Evolutionary conservation across 2,888 invertebrate genomes (phyloP).

Genomic region (Dorcus hopei): DNA sequence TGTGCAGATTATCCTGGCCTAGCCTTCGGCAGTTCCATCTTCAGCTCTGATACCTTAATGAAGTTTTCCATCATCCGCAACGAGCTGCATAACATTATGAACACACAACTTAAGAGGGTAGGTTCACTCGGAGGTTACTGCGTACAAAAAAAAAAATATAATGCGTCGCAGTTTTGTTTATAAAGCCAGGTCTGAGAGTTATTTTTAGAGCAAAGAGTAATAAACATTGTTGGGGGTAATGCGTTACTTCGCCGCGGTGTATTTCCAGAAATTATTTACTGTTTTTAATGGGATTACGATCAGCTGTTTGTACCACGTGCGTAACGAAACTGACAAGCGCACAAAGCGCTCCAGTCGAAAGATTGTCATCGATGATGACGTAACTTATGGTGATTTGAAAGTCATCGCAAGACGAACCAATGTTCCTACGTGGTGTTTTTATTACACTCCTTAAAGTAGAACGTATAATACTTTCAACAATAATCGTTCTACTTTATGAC

Average conservation of each 20-base stretch:
- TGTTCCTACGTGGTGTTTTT: too few species aligned
- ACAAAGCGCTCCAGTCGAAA: too few species aligned
- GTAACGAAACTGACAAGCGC: not conserved
- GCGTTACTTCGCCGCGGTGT: not conserved
- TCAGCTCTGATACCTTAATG: constrained; percentile 96
- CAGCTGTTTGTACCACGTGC: constrained; percentile 1
- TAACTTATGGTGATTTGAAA: too few species aligned
- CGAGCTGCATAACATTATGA: constrained; percentile 96
- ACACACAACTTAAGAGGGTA: constrained; percentile 95
- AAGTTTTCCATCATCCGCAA: constrained; percentile 96
- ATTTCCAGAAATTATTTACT: not conserved
- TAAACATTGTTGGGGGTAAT: not conserved
- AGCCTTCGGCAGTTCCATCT: constrained; percentile 87
- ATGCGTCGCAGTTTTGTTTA: constrained; percentile 6
- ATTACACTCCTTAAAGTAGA: too few species aligned
- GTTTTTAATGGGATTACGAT: not conserved
- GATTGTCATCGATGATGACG: too few species aligned
- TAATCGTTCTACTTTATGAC: too few species aligned
- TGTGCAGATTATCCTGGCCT: constrained; percentile 91
- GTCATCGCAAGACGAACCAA: too few species aligned
- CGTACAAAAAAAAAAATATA: not conserved
- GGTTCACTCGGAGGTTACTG: constrained; percentile 45
- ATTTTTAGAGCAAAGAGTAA: constrained; percentile 8
- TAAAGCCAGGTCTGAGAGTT: constrained; percentile 5
- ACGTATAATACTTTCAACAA: too few species aligned